Conservation (phyloP, 2,113 vertebrate genomes). For the Lepus timidus region DNA sequence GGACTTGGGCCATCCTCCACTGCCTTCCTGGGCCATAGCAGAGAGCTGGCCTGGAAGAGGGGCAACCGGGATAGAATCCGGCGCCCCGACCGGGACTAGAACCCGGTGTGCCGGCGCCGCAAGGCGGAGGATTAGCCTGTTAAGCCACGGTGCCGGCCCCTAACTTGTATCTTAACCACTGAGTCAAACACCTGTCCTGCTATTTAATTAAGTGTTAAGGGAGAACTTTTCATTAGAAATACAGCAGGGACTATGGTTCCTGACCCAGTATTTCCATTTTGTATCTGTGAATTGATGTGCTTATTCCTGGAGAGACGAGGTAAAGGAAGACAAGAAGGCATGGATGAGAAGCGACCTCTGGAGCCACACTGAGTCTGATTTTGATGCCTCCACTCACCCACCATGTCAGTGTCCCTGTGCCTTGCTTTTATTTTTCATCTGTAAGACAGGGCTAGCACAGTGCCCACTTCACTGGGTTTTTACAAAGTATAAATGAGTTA, state of each 20-base stretch:
- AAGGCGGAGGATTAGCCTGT: too few species aligned
- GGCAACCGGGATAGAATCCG: too few species aligned
- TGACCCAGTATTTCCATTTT: background rate
- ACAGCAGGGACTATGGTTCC: background rate
- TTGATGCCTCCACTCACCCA: background rate
- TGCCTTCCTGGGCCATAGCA: too few species aligned
- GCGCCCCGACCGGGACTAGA: too few species aligned
- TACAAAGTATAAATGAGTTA: background rate
- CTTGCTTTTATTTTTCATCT: background rate
- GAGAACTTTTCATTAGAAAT: background rate
- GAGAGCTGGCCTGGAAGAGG: too few species aligned
- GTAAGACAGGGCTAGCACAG: background rate
- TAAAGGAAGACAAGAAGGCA: background rate
- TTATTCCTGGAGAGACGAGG: background rate
- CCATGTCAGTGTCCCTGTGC: background rate
- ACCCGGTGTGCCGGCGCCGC: too few species aligned
- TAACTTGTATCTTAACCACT: too few species aligned
- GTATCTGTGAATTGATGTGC: background rate
- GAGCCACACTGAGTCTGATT: background rate
- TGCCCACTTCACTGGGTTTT: background rate
- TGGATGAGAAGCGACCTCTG: background rate
- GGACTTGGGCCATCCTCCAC: too few species aligned
- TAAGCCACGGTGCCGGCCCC: too few species aligned
- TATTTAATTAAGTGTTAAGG: too few species aligned
- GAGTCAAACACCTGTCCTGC: too few species aligned